These are phyloP conservation scores for Malurus cyaneus DNA, from an alignment of 2,113 vertebrate genomes.

Conservation along the genomic window DNA sequence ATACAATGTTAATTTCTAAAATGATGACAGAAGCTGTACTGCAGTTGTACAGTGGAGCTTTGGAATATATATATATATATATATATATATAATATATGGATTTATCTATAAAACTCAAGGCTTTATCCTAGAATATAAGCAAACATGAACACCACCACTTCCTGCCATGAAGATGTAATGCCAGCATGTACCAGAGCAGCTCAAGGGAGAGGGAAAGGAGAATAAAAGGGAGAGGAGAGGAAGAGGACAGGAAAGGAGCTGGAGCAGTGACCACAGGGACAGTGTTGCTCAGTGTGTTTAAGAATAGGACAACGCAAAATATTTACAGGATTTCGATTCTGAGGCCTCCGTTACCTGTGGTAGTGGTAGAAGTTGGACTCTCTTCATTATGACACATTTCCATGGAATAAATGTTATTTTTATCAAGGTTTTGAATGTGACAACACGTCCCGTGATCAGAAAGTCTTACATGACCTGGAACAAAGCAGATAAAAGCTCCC, in stretches of 20 bases:
- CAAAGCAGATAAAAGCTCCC: constrained; percentile 5
- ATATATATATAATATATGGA: too few relatives aligned
- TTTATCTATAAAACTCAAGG: not conserved
- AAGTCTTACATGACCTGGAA: constrained; percentile 64
- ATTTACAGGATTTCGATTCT: not conserved
- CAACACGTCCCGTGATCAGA: constrained; percentile 32
- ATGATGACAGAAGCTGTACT: too few relatives aligned
- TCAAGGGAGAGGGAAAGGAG: not conserved
- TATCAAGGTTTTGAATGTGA: constrained; percentile 52
- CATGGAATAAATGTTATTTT: constrained; percentile 55
- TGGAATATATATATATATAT: too few relatives aligned
- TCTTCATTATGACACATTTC: constrained; percentile 61
- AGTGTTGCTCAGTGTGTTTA: rapidly evolving
- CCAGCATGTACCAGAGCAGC: not conserved
- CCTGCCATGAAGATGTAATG: rapidly evolving
- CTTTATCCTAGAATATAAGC: not conserved
- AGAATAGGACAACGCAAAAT: not conserved
- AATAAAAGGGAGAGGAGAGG: not conserved
- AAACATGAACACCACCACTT: too few relatives aligned
- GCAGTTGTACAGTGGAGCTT: not conserved
- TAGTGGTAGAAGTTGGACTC: constrained; percentile 57
- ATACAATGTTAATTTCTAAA: not conserved
- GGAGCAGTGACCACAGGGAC: rapidly evolving
- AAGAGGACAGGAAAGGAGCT: not conserved
- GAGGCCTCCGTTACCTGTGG: constrained; percentile 53